Base-by-base conservation (phyloP, 2,797 vertebrate species). In the Vultur gryphus region DNA sequence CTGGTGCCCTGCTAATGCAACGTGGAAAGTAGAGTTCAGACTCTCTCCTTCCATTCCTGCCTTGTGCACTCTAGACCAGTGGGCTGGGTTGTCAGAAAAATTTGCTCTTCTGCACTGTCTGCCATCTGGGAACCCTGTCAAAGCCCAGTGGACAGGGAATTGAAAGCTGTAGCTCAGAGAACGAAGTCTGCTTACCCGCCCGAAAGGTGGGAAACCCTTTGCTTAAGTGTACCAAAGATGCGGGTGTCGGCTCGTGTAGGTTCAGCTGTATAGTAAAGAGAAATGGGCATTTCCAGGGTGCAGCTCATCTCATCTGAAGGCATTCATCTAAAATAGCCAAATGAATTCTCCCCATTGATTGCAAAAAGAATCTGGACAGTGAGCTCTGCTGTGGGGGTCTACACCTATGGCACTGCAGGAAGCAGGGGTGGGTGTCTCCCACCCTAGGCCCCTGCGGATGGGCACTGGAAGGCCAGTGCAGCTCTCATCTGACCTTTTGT, bases 211-310 rank as follows among this genome's bases (percentile, higher is more conserved):
- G n/a, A 81, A 76, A 46, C 43, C 70, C 43, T 54, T 76, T 84
- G 64, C 69, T 59, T 16, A 4, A 37, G n/a, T 15, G 52, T 3
- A 8, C 57, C 78, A 25, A 39, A n/a, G 16, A 12, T 9, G 29
- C 1, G 6, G 69, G 10, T 78, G 33, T 81, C 0, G 0, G 21
- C 31, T 61, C 2, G 1, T 12, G 31, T 19, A 11, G 54, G 51
- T 39, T 55, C 70, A 84, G 35, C 35, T 26, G 11, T 23, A 13
- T 10, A 28, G 23, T 5, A 16, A 62, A 77, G 61, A 70, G 67
- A 85, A 89, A 39, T 0, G 16, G 13, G 11, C 33, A n/a, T 69
- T 82, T 84, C 35, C 61, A 66, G 33, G 29, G 16, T 70, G 69
- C 82, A 51, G 26, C 77, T 89, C 48, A 8, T 29, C 57, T 58